Base-by-base conservation (phyloP, 2,113 vertebrate species). In the Gymnogyps californianus region DNA sequence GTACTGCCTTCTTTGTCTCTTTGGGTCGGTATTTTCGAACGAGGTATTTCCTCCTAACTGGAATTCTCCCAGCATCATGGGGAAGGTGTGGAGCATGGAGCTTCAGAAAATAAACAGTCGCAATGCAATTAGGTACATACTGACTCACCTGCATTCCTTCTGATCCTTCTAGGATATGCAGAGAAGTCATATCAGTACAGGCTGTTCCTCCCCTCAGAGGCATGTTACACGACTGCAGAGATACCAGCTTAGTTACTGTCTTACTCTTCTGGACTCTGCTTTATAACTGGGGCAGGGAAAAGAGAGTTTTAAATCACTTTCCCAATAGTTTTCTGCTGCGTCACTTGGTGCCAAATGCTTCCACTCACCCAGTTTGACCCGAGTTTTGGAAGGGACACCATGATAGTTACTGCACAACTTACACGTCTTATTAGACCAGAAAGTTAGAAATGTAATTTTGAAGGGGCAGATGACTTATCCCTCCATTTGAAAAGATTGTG, bases 1-100 rank as follows among this genome's bases (percentile, higher is more conserved):
- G 66, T 16, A 83, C 15, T 57, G 49, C 91, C 91, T 80, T 96
- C 70, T 90, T 89, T 10, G 54, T 29, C 55, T 98, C 98, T 42
- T 83, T 90, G 29, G 97, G 95, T 49, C 13, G 98, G 32, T 79
- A 69, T 88, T 98, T 98, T 55, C 77, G 97, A 83, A 98, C 67
- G 1, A 98, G 57, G 69, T 98, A 96, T 46, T 72, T 96, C 75
- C 81, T 98, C 40, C 74, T 87, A 7, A 90, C 47, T 29, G 79
- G 31, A 83, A 93, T 46, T 92, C 96, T 98, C 61, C 92, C 97
- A 59, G 90, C 70, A 34, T 47, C 91, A 47, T 66, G 88, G 22
- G 96, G 93, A 77, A 87, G 93, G 76, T 42, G 97, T 76, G 98
- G 98, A 78, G 83, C 38, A 31, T 93, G 98, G 69, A 98, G 92